Evolutionary conservation across 2,888 invertebrate species (phyloP).

Genomic region (Agrochola lychnidis): DNA sequence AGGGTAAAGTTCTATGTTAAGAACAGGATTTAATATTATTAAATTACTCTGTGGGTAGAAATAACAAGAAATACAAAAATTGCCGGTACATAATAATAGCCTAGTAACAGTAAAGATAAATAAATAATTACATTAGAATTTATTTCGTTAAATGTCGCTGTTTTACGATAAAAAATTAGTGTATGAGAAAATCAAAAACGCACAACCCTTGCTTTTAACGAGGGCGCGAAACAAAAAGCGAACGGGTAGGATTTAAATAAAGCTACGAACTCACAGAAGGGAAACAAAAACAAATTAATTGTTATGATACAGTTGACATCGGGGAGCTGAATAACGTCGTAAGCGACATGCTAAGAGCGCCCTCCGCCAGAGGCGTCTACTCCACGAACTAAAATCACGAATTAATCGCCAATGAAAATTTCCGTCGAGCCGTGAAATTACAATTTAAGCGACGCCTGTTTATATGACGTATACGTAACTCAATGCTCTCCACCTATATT

Average conservation of each 20-base stretch:
- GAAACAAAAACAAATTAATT: slow-evolving; percentile 62
- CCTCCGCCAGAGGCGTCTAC: slow-evolving; percentile 69
- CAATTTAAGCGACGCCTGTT: slow-evolving; percentile 86
- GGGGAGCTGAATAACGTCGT: slow-evolving; percentile 69
- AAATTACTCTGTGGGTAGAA: slow-evolving; percentile 3
- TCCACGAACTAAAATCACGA: slow-evolving; percentile 81
- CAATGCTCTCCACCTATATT: slow-evolving; percentile 43
- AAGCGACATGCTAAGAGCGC: slow-evolving; percentile 71
- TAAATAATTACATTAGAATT: background rate
- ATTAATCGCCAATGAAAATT: slow-evolving; percentile 89
- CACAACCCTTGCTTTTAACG: slow-evolving; percentile 39
- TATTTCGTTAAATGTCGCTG: background rate
- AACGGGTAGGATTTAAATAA: slow-evolving; percentile 52
- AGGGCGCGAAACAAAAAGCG: slow-evolving; percentile 27
- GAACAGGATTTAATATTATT: slow-evolving; percentile 5
- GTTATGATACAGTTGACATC: slow-evolving; percentile 63
- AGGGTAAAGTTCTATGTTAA: slow-evolving; percentile 24
- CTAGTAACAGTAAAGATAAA: slow-evolving; percentile 15
- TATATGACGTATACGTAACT: slow-evolving; percentile 74
- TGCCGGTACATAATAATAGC: background rate
- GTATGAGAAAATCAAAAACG: slow-evolving; percentile 38
- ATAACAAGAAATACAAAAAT: slow-evolving; percentile 5
- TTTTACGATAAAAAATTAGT: slow-evolving; percentile 5
- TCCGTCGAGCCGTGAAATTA: slow-evolving; percentile 88
- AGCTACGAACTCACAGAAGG: slow-evolving; percentile 43